Conservation (phyloP, 2,888 invertebrate genomes). For the Pseudococcus viburni region DNA sequence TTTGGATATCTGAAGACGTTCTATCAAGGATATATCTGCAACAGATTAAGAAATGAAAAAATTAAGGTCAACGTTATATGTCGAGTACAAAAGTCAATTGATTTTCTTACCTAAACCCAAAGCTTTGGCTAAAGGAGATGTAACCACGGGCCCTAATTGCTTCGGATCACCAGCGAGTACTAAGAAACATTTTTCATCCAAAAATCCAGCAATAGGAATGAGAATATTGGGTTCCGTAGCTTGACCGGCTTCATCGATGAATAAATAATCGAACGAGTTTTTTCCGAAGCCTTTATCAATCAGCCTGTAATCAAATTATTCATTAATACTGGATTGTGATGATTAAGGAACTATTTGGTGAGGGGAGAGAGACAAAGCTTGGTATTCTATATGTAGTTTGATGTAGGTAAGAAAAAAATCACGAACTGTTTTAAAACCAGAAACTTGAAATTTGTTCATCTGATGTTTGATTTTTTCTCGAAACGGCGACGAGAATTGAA, state of each 20-base stretch:
- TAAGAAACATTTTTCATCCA: slow-evolving; percentile 72
- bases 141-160: slow-evolving; percentile 80
- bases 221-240: slow-evolving; percentile 79
- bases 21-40: slow-evolving; percentile 78
- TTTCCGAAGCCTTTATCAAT: background rate
- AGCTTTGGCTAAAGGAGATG: slow-evolving; percentile 71
- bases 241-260: slow-evolving; percentile 85
- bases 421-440: too few species aligned
- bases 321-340: background rate
- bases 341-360: background rate
- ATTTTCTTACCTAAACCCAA: slow-evolving; percentile 71
- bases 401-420: too few species aligned
- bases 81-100: background rate
- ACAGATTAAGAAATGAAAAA: too few species aligned
- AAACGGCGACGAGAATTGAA: too few species aligned
- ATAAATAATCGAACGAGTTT: slow-evolving; percentile 77
- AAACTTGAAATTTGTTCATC: too few species aligned
- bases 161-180: slow-evolving; percentile 82
- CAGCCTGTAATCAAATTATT: background rate
- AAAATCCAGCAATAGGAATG: slow-evolving; percentile 74
- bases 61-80: too few species aligned
- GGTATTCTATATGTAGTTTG: too few species aligned
- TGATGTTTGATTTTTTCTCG: too few species aligned
- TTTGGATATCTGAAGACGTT: slow-evolving; percentile 76
- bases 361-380: too few species aligned